Evolutionary conservation across 2,113 vertebrate genomes (phyloP).

Genomic region (Notarius quadriscutis): DNA sequence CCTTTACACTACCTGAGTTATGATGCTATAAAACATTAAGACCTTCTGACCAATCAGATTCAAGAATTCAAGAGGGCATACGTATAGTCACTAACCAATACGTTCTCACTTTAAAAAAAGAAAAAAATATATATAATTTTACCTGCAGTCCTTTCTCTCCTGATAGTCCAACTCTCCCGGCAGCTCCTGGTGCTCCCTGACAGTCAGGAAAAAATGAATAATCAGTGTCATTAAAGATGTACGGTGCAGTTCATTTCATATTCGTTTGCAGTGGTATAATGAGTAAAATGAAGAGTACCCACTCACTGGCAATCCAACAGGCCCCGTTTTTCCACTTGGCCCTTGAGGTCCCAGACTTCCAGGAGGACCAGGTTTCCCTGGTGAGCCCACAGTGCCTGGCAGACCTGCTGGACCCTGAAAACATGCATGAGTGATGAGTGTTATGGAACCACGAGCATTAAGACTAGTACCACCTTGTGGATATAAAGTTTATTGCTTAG

Average conservation of each 20-base stretch:
- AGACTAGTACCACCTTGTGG: not conserved
- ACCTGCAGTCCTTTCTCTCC: slow-evolving; percentile 77
- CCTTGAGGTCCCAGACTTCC: slow-evolving; percentile 70
- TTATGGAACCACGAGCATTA: not conserved
- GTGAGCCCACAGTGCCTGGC: slow-evolving; percentile 60
- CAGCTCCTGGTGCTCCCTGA: slow-evolving; percentile 70
- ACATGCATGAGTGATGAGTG: not conserved
- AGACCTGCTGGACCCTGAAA: slow-evolving; percentile 70
- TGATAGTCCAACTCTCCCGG: slow-evolving; percentile 59
- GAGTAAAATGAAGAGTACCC: slow-evolving; percentile 49
- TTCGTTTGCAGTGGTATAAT: not conserved
- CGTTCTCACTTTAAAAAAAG: not conserved
- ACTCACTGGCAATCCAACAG: slow-evolving; percentile 75
- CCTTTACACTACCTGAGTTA: not conserved
- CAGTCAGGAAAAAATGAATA: not conserved
- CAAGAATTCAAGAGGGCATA: not conserved
- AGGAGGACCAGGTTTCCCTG: slow-evolving; percentile 65
- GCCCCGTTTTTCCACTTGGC: slow-evolving; percentile 61
- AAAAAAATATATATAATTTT: slow-evolving; percentile 5
- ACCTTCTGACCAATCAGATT: not conserved
- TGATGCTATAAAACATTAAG: not conserved
- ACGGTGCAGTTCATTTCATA: not conserved
- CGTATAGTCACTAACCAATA: not conserved
- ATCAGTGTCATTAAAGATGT: not conserved
- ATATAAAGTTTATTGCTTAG: not conserved